phyloP scores from a whole-genome alignment of 2,113 vertebrate genomes.

The Ciconia stormi region DNA sequence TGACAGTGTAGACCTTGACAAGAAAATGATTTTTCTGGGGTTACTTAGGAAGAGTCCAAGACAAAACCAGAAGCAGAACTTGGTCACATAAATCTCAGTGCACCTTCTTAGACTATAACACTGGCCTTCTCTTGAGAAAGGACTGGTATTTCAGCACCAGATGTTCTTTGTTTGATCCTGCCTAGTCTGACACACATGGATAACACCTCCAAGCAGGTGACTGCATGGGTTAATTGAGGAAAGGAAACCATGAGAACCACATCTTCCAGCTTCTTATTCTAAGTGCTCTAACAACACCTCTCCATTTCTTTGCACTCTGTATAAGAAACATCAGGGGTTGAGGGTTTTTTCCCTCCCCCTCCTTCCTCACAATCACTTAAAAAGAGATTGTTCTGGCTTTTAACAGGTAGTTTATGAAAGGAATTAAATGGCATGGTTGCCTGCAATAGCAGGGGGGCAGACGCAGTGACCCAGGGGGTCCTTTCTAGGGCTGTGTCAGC shows the following conservation, averaged over 20 bases:
- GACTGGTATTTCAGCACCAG: neutral
- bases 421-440: neutral
- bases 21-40: neutral
- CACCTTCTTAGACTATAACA: neutral
- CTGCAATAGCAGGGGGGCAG: neutral
- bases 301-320: neutral
- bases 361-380: neutral
- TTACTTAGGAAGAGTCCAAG: neutral
- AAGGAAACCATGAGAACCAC: neutral
- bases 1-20: neutral
- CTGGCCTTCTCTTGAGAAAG: neutral
- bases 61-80: neutral
- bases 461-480: slow-evolving; percentile 1
- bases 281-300: neutral
- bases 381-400: slow-evolving; percentile 4
- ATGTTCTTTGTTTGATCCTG: neutral
- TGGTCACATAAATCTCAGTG: neutral
- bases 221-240: neutral
- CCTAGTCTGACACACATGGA: neutral
- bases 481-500: neutral
- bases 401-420: slow-evolving; percentile 28
- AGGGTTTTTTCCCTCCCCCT: neutral
- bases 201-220: neutral
- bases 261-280: neutral
- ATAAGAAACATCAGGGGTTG: neutral